Evolutionary conservation across 1,140 invertebrate species (phyloP).

Genomic region (Lanistes nyassanus): DNA sequence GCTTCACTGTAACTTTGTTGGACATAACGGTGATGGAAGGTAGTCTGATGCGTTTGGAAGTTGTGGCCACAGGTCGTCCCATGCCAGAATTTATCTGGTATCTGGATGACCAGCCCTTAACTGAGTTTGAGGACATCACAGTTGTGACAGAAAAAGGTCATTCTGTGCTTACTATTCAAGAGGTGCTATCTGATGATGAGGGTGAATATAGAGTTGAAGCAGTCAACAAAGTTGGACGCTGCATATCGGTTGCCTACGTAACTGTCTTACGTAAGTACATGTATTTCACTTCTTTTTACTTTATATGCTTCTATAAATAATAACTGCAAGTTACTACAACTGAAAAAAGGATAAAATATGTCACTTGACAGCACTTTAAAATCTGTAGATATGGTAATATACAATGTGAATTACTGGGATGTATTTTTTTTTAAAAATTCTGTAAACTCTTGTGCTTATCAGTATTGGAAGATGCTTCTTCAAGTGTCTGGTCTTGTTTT

Average conservation of each 20-base stretch:
- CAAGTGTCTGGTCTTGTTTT: too few species aligned
- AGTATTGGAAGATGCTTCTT: too few species aligned
- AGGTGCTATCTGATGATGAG: slow-evolving; percentile 62
- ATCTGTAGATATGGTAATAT: too few species aligned
- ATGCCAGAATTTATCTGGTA: slow-evolving; percentile 58
- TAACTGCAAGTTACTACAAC: too few species aligned
- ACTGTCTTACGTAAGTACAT: slow-evolving; percentile 63
- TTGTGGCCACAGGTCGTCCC: slow-evolving; percentile 53
- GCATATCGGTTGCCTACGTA: slow-evolving; percentile 58
- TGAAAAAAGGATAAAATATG: too few species aligned
- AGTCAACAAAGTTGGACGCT: slow-evolving; percentile 58
- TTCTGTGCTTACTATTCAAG: slow-evolving; percentile 54
- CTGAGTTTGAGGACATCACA: slow-evolving; percentile 54
- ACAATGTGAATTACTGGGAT: too few species aligned
- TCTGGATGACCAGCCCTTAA: slow-evolving; percentile 58
- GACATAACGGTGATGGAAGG: slow-evolving; percentile 60
- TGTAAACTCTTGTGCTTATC: too few species aligned
- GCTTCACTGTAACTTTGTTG: slow-evolving; percentile 54
- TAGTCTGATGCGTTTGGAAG: slow-evolving; percentile 50
- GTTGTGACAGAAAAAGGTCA: slow-evolving; percentile 51
- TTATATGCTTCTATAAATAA: neutral
- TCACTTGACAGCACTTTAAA: too few species aligned
- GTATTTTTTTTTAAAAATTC: too few species aligned
- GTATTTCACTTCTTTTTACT: slow-evolving; percentile 3
- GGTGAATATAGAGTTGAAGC: slow-evolving; percentile 63